Base-by-base conservation (phyloP, 2,888 invertebrate species). In the Gnatocerus cornutus region DNA sequence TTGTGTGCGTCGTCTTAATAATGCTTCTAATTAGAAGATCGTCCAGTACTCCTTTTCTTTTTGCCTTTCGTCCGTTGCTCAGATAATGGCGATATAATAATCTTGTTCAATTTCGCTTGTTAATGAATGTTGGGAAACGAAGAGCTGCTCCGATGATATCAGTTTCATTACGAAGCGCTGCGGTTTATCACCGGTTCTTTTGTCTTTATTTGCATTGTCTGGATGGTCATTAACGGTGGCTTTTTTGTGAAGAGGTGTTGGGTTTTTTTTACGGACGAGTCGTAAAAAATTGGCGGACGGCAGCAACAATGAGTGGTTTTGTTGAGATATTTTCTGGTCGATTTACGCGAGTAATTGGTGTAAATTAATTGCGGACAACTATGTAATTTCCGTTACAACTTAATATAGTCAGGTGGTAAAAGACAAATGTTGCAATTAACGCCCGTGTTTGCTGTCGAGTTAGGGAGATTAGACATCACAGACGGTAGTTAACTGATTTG, bases 1-100 rank as follows among this genome's bases (percentile, higher is more conserved):
- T 61, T 61, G 61, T 61, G 48, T 61, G 61, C 61, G 27, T 61
- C 21, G 16, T 13, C 39, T 58, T 58, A 16, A 30, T 52, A 58
- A 58, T 58, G 43, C n/a, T 13, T 43, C 46, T 59, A 59, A 59
- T 59, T 59, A 59, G 59, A 46, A 56, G 13, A 3, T 7, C 6
- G 56, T 43, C 10, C 8, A 16, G 1, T 13, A 7, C 3, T 46
- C 46, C 16, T 46, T 6, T 9, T 39, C 37, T 37, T 55, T 39
- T 55, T 46, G 46, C 46, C 12, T 14, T 14, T 12, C 7, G 14
- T 16, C n/a, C 12, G 41, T 6, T 13, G 41, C 10, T 12, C 41
- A n/a, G 12, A 13, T 41, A 50, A 29, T 29, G 50, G 29, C 43
- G 56, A 41, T 27, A 10, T 41, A 55, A 39, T 41, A 56, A 56